These are phyloP conservation scores for Mastacembelus armatus DNA, from an alignment of 2,797 vertebrate species.

Conservation along the genomic window DNA sequence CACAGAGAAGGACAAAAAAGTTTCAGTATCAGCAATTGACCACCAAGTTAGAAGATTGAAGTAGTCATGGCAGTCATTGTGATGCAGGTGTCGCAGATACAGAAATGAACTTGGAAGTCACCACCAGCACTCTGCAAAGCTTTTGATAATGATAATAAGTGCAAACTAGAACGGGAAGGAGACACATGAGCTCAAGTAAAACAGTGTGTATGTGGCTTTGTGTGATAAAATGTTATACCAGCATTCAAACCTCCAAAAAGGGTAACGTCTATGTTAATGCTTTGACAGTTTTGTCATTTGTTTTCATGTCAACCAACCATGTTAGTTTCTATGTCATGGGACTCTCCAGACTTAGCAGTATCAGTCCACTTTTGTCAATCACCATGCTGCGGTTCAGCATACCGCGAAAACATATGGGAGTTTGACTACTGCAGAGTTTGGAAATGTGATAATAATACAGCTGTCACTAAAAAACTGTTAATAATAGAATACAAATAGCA, in stretches of 20 bases:
- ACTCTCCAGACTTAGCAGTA: conserved; percentile 6
- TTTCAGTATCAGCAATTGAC: too few relatives aligned
- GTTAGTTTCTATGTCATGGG: not conserved
- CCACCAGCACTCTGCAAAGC: conserved; percentile 7
- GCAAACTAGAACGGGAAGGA: too few relatives aligned
- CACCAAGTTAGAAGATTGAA: too few relatives aligned
- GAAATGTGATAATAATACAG: conserved; percentile 33
- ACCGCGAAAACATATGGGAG: conserved; percentile 21
- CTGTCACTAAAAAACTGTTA: conserved; percentile 40
- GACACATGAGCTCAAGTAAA: too few relatives aligned
- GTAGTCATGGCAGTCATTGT: too few relatives aligned
- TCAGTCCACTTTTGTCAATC: conserved; percentile 6
- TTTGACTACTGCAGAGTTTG: conserved; percentile 26
- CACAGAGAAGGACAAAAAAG: too few relatives aligned
- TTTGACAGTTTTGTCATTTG: conserved; percentile 17
- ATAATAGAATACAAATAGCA: conserved; percentile 38
- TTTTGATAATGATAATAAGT: too few relatives aligned
- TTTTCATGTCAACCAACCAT: not conserved
- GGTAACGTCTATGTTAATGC: not conserved
- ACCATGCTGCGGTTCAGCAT: conserved; percentile 6
- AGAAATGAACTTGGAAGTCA: conserved; percentile 14
- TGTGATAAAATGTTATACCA: not conserved
- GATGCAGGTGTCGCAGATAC: too few relatives aligned
- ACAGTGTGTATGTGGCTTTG: not conserved
- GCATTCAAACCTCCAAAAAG: not conserved